A percentile compares a stretch with the other conserved stretches of the same genome.
Evolutionary conservation across 2,113 vertebrate genomes (phyloP).

Genomic region (Plectropomus leopardus): DNA sequence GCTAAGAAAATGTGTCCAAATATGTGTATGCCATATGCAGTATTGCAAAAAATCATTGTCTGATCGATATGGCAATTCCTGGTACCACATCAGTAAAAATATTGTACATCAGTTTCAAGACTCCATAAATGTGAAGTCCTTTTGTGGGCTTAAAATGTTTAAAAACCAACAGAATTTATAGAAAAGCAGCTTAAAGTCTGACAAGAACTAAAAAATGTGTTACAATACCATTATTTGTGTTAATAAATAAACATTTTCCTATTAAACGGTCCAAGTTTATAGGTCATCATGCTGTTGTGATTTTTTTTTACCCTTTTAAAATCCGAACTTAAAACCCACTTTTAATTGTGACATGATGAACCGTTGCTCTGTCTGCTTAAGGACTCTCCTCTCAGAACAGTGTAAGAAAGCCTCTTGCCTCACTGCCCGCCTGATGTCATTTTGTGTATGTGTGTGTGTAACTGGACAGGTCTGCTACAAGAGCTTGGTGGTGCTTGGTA

Average conservation of each 20-base stretch:
- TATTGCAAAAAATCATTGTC: not conserved
- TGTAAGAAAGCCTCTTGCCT: not conserved
- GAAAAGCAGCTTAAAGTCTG: not conserved
- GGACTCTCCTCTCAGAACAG: not conserved
- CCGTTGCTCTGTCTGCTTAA: constrained; percentile 1
- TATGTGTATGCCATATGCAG: not conserved
- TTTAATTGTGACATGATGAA: not conserved
- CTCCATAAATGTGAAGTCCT: not conserved
- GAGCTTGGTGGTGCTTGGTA: constrained; percentile 31
- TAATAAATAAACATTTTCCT: too few relatives aligned
- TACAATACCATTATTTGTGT: too few relatives aligned
- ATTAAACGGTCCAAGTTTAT: too few relatives aligned
- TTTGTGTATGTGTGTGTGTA: not conserved
- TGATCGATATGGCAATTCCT: not conserved
- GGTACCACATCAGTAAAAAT: not conserved
- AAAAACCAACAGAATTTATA: not conserved
- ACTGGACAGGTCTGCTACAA: constrained; percentile 9
- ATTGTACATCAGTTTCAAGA: not conserved
- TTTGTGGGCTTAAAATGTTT: too few relatives aligned
- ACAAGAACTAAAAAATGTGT: too few relatives aligned
- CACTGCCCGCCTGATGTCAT: not conserved
- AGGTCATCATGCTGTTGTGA: not conserved
- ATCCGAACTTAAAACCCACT: not conserved
- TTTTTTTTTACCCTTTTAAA: not conserved
- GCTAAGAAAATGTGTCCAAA: not conserved